Base-by-base conservation (phyloP, 2,888 invertebrate genomes). In the Phyllotreta cruciferae region DNA sequence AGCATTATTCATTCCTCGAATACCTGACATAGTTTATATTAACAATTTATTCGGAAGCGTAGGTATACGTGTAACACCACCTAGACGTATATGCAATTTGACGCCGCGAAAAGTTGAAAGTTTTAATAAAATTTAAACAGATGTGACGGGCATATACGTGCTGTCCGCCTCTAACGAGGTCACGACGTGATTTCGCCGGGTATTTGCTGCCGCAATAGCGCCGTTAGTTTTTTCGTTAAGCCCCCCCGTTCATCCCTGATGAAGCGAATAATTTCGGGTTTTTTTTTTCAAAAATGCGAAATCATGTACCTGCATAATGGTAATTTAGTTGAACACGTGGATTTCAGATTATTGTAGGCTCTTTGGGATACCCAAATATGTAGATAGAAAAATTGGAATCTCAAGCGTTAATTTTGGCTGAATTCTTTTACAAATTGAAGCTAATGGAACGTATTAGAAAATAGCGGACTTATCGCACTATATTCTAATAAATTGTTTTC, bases 111-210 rank as follows among this genome's bases (percentile, higher is more conserved):
- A 44, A 60, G 53, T 53, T 36, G 38, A 41, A 58, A 60, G 42
- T 60, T 60, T 53, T 60, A 60, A 60, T 60, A 42, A 52, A 60
- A 60, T 60, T 53, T 35, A 49, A 49, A 49, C 49, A 49, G 49
- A 49, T 49, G 49, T 49, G 49, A 49, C 49, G 49, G 49, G 49
- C 49, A 49, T 24, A 24, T 49, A 49, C 49, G 49, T 49, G 49
- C 36, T 10, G 49, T 34, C 49, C 49, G 34, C 36, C 35, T 35
- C 5, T 35, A 49, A 24, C 6, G 49, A 5, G 35, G 49, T 35
- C 49, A 35, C 35, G 44, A 24, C 24, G 13, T 53, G 60, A 60
- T 60, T 60, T 60, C 42, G 52, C 53, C 53, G 53, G 42, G 44
- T 53, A 52, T 52, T 13, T 39, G 10, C 13, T 42, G 58, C 41